These are phyloP conservation scores for Odontomachus brunneus DNA, from an alignment of 1,140 invertebrate genomes.

Conservation along the genomic window DNA sequence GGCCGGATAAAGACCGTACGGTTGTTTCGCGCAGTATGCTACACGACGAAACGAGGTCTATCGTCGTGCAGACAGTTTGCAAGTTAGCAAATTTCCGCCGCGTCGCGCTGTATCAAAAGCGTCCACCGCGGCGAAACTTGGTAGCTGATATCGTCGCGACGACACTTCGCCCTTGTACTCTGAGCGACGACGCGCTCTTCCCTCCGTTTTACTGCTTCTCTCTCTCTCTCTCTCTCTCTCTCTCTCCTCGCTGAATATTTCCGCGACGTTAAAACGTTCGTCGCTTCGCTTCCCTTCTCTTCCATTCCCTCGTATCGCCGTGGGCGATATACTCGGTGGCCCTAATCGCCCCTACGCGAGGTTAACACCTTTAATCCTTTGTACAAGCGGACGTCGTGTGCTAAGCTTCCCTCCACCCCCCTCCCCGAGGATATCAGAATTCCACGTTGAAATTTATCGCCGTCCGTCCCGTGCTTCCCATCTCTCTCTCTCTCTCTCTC, in stretches of 20 bases:
- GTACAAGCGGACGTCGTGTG: conserved; percentile 54
- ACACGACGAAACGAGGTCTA: conserved; percentile 51
- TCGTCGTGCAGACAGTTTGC: conserved; percentile 21
- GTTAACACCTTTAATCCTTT: conserved; percentile 61
- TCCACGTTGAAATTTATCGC: conserved; percentile 53
- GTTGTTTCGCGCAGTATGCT: conserved; percentile 13
- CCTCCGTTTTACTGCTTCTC: background rate
- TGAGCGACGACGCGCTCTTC: too few species aligned
- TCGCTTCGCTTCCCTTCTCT: background rate
- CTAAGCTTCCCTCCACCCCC: conserved; percentile 47
- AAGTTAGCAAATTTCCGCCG: conserved; percentile 54
- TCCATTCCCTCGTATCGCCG: conserved; percentile 14
- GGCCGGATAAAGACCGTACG: conserved; percentile 23
- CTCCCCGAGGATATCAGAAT: conserved; percentile 54
- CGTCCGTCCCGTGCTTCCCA: background rate
- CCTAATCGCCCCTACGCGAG: conserved; percentile 57
- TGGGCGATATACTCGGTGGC: conserved; percentile 56
- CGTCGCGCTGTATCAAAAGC: conserved; percentile 41
- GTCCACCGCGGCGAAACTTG: background rate
- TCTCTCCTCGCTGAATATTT: conserved; percentile 56
- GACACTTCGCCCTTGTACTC: too few species aligned
- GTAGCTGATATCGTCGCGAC: too few species aligned
- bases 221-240: conserved; percentile 11
- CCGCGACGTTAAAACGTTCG: conserved; percentile 27
- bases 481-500: background rate